Conservation (phyloP, 2,888 invertebrate genomes). For the Ormyrus labotus region DNA sequence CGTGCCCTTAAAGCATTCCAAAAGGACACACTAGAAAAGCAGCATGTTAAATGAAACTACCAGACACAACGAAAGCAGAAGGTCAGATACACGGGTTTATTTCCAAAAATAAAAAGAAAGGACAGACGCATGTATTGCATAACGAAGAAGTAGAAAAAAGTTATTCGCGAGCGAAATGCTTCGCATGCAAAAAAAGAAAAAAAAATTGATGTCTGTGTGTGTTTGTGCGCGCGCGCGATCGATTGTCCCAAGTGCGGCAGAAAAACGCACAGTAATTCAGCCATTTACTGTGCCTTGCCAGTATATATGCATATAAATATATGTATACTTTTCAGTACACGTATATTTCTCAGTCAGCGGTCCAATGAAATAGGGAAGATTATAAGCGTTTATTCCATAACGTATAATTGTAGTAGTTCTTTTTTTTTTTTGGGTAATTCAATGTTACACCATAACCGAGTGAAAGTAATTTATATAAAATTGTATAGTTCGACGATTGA, state of each 20-base stretch:
- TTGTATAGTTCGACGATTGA: too few species aligned
- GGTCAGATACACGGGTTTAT: constrained; percentile 13
- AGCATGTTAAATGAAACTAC: too few species aligned
- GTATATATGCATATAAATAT: constrained; percentile 3
- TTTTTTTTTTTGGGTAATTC: constrained; percentile 4
- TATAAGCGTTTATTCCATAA: background rate
- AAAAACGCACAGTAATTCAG: constrained; percentile 62
- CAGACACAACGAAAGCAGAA: constrained; percentile 3
- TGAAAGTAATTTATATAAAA: too few species aligned
- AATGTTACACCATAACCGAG: background rate
- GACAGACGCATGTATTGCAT: too few species aligned
- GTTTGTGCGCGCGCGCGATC: background rate
- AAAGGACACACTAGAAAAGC: too few species aligned
- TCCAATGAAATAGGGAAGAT: constrained; percentile 30
- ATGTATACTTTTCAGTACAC: background rate
- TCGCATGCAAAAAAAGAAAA: background rate
- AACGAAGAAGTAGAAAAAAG: too few species aligned
- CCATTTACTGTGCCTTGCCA: constrained; percentile 62
- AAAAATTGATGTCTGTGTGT: constrained; percentile 10
- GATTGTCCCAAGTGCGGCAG: constrained; percentile 32
- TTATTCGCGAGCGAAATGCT: too few species aligned
- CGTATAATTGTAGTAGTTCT: background rate
- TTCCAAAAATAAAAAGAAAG: too few species aligned
- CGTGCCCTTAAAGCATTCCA: too few species aligned
- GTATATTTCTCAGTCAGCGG: constrained; percentile 25